Percentiles rank a stretch among this genome's conserved stretches.
phyloP scores from a whole-genome alignment of 2,888 invertebrate species.

The Caenorhabditis imperialis region DNA sequence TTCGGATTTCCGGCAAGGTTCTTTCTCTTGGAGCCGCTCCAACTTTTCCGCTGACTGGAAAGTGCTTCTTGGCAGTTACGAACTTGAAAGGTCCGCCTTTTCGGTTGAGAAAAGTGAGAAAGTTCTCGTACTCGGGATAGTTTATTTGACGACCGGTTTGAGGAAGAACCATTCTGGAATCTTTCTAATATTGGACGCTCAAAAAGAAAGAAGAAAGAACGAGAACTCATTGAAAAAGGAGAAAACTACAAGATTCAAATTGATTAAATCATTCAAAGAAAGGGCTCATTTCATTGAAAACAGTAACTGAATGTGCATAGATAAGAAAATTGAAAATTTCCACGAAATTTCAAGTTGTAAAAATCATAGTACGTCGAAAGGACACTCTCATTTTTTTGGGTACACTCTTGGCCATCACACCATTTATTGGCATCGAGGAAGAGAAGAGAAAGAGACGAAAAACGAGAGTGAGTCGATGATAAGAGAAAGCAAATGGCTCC shows the following conservation, averaged over 20 bases:
- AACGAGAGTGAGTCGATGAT: background rate
- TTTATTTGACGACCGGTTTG: conserved; percentile 53
- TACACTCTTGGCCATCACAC: conserved; percentile 31
- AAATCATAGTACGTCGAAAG: too few relatives aligned
- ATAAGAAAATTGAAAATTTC: too few relatives aligned
- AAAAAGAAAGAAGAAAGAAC: background rate
- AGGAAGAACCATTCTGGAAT: conserved; percentile 3
- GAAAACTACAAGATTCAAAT: too few relatives aligned
- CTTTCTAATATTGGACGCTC: too few relatives aligned
- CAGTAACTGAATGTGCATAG: too few relatives aligned
- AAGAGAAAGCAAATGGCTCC: conserved; percentile 13
- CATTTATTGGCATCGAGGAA: conserved; percentile 9
- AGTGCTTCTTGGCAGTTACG: conserved; percentile 47
- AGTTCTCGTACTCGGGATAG: conserved; percentile 60
- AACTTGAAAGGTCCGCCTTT: conserved; percentile 56
- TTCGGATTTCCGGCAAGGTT: conserved; percentile 58
- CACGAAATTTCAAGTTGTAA: too few relatives aligned
- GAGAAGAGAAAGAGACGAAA: conserved; percentile 1
- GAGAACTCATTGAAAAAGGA: too few relatives aligned
- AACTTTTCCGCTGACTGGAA: conserved; percentile 51
- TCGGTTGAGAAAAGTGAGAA: conserved; percentile 37
- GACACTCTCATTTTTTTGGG: background rate
- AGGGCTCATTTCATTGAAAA: too few relatives aligned
- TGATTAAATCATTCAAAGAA: too few relatives aligned
- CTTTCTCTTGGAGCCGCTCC: conserved; percentile 46